Base-by-base conservation (phyloP, 1,140 invertebrate species). In the Ceratina australensis region DNA sequence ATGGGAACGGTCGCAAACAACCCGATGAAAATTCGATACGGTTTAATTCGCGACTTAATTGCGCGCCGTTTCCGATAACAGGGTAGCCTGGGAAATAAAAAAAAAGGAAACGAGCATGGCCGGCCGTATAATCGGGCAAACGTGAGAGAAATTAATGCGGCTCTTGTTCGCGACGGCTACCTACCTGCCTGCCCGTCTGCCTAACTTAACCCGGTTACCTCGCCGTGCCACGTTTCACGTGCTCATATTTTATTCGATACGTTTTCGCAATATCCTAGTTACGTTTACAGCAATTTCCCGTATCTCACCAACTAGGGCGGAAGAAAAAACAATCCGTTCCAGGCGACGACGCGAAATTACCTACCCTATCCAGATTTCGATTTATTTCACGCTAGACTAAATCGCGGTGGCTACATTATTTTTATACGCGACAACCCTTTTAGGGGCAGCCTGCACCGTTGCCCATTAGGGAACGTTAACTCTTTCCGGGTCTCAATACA, bases 321-420 rank as follows among this genome's bases (percentile, higher is more conserved):
- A 72, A 64, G 57, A 59, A 49, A 50, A 64, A 72, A 64, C 59
- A 72, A 54, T 72, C 47, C 33, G 47, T 72, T 64, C 47, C n/a
- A 52, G 59, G 18, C 26, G 22, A 22, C 64, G 26, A 49, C 68
- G 68, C 67, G 64, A 68, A 83, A 83, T 83, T 81, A 78, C 79
- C 28, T 64, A 42, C 60, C 47, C 33, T 42, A 10, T n/a, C 33
- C 33, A 8, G 33, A 42, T 65, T 80, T 69, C 72, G 64, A 71
- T 72, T 79, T 75, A 63, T 69, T 83, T 81, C 81, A 64, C 64
- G 80, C 61, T 56, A 47, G 65, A 65, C 79, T 56, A 66, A 52
- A 69, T 60, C 79, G 73, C 60, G 50, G 33, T 42, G 10, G 33
- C 33, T 42, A 42, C 33, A 42, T 42, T 42, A 42, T 42, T 42